Evolutionary conservation across 1,140 invertebrate genomes (phyloP), one percentile per base, ranked within the genome.

Genomic region (Melipona quadrifasciata): DNA sequence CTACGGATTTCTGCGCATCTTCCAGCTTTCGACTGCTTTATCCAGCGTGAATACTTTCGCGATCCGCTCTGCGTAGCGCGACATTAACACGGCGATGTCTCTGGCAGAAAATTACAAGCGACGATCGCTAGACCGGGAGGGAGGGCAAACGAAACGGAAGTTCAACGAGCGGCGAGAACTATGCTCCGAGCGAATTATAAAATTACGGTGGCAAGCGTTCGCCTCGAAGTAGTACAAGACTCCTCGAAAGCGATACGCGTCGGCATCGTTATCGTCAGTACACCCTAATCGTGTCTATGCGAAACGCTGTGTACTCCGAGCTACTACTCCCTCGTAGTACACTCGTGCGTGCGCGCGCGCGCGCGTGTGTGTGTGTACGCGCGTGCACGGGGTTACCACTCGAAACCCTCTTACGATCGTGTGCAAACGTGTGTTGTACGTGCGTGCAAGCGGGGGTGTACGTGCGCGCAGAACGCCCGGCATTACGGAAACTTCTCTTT

Each of bases 401-500:
- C 39, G 8, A 64, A 65, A n/a, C 27, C 47, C 47, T 12, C 19
- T 27, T 39, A 47, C 74, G 58, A 77, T 77, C 31, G 67, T 57
- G 53, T 21, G 55, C 21, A 24, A 47, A 61, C 68, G 67, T 58
- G 78, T 70, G 53, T 68, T 76, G 53, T 53, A 68, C 31, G 67
- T 34, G 31, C 39, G 58, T 47, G 31, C 61, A 12, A 72, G 16
- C 51, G 21, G 0, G 14, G 47, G 12, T 71, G 39, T 82, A 86
- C 61, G 72, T 67, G 64, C 39, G 86, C 34, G 55, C 65, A 68
- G 57, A 55, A 84, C 68, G 55, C 57, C 8, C 58, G 74, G 70
- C 76, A 87, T 68, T 64, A 70, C 68, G 70, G 57, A 85, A 82
- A 47, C 21, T 87, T 86, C 57, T 57, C 55, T 70, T 78, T 55